phyloP scores from a whole-genome alignment of 2,888 invertebrate genomes.

The Monoplex corrugatus region DNA sequence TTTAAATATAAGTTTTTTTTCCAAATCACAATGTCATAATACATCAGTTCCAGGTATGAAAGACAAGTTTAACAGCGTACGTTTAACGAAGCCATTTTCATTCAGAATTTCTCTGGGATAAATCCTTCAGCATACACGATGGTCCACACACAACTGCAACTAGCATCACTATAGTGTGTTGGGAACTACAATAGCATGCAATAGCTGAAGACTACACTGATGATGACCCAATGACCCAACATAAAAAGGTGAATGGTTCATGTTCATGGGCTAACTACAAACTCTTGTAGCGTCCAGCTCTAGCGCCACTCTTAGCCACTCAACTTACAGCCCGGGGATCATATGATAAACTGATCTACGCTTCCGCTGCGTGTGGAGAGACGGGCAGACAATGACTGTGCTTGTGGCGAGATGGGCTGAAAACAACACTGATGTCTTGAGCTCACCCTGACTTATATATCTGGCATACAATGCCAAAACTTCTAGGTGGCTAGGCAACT shows the following conservation, averaged over 20 bases:
- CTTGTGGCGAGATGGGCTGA: conserved; percentile 44
- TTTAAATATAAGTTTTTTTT: no score
- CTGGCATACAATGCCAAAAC: background rate
- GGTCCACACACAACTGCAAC: no score
- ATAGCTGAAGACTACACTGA: no score
- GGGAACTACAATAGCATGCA: background rate
- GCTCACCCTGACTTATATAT: background rate
- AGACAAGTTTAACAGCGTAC: no score
- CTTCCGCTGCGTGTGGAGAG: conserved; percentile 44
- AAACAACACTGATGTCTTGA: conserved; percentile 40
- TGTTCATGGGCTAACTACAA: background rate
- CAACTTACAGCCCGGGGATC: conserved; percentile 41
- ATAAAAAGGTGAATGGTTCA: background rate
- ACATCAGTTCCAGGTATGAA: no score
- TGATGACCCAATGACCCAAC: background rate
- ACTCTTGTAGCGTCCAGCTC: background rate
- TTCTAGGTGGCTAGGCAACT: no score
- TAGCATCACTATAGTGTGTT: no score
- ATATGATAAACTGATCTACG: conserved; percentile 48
- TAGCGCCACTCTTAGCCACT: conserved; percentile 5
- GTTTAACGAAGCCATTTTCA: no score
- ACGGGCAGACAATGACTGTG: conserved; percentile 42
- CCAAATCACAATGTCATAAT: no score
- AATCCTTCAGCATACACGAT: no score
- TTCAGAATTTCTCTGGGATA: no score